These are phyloP conservation scores for Gadopsis bispinosus DNA, from an alignment of 2,797 vertebrate genomes.

Conservation along the genomic window DNA sequence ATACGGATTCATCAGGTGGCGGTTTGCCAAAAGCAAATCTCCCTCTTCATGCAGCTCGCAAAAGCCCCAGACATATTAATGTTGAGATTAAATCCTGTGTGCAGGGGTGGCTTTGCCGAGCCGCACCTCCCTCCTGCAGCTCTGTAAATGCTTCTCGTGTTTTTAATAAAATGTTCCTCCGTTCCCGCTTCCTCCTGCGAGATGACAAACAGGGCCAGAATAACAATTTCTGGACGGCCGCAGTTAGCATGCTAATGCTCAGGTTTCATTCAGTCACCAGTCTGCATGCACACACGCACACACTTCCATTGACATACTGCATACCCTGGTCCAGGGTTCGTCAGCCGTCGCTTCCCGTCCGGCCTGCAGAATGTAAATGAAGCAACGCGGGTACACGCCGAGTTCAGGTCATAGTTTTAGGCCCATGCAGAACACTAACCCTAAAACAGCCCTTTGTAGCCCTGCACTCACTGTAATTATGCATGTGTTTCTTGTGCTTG, in stretches of 20 bases:
- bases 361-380: too few relatives aligned
- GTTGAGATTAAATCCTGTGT: background rate
- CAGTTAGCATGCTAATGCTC: constrained; percentile 36
- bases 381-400: too few relatives aligned
- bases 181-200: constrained; percentile 23
- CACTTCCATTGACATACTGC: background rate
- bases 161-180: constrained; percentile 36
- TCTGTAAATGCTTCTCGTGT: background rate
- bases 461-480: background rate
- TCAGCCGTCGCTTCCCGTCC: too few relatives aligned
- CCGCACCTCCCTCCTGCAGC: background rate
- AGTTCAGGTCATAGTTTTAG: too few relatives aligned
- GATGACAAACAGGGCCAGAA: constrained; percentile 40
- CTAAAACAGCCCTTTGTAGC: background rate
- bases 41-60: background rate
- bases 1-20: too few relatives aligned
- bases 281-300: background rate
- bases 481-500: too few relatives aligned
- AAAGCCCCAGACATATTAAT: background rate
- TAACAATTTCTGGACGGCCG: constrained; percentile 38
- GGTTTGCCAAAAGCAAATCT: background rate
- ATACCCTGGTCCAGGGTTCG: background rate
- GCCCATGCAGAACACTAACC: background rate
- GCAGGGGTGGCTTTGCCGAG: background rate
- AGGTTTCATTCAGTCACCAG: constrained; percentile 1